Evolutionary conservation across 30 jellyfish, hydroid and myxozoan genomes (phyloP).

Genomic region (Cassiopea xamachana): DNA sequence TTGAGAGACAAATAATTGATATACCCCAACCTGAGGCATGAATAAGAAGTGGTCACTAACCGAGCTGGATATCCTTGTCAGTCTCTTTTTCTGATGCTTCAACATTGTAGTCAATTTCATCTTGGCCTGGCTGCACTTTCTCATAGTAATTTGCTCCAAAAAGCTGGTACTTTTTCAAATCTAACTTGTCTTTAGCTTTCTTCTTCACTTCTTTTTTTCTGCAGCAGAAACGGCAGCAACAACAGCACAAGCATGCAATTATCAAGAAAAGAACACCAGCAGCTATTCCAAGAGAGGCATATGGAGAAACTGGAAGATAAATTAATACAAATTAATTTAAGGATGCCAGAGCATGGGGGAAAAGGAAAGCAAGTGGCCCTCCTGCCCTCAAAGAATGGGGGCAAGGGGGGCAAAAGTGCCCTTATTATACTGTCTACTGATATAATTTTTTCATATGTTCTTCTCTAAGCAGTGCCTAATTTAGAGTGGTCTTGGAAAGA

Average conservation of each 20-base stretch:
- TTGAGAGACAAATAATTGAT: too few relatives aligned
- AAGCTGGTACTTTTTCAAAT: constrained; percentile 75
- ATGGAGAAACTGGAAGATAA: constrained; percentile 72
- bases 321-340: too few relatives aligned
- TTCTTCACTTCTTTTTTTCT: constrained; percentile 68
- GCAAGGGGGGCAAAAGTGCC: too few relatives aligned
- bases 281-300: constrained; percentile 72
- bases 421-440: too few relatives aligned
- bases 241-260: constrained; percentile 65
- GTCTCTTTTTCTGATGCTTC: constrained; percentile 80
- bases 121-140: constrained; percentile 70
- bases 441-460: too few relatives aligned
- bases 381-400: too few relatives aligned
- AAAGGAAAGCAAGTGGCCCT: too few relatives aligned
- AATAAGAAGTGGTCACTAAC: too few relatives aligned
- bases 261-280: constrained; percentile 66
- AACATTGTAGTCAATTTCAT: constrained; percentile 90
- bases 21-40: too few relatives aligned
- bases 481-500: too few relatives aligned
- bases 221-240: constrained; percentile 92
- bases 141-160: constrained; percentile 86
- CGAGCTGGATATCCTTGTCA: constrained; percentile 86
- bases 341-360: too few relatives aligned
- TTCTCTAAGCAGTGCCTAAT: too few relatives aligned
- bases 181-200: constrained; percentile 80